Conservation (phyloP, 2,888 invertebrate genomes). For the Sceliomorpha sp. region DNA sequence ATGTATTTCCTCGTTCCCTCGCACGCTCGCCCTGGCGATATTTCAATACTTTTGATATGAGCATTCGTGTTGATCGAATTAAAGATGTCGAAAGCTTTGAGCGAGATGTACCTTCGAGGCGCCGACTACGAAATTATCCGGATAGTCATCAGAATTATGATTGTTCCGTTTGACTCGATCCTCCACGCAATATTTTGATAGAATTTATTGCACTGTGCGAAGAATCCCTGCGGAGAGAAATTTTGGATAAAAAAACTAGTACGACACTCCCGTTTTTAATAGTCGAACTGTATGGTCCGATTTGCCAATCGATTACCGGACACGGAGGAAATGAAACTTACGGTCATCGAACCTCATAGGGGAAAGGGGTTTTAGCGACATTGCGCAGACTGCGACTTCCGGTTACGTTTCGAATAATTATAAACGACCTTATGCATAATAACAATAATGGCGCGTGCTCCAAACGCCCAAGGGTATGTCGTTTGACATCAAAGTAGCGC, state of each 20-base stretch:
- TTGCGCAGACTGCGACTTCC: constrained; percentile 64
- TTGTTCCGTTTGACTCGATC: too few relatives aligned
- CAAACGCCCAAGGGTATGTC: constrained; percentile 63
- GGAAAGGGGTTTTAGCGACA: constrained; percentile 45
- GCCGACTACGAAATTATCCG: too few relatives aligned
- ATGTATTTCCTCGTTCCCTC: constrained; percentile 25
- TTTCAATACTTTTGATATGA: constrained; percentile 42
- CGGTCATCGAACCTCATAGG: constrained; percentile 52
- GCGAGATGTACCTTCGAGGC: too few relatives aligned
- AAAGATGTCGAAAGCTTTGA: constrained; percentile 22
- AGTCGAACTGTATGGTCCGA: neutral
- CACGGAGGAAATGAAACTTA: constrained; percentile 36
- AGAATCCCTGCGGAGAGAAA: too few relatives aligned
- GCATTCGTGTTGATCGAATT: constrained; percentile 29
- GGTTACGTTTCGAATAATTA: constrained; percentile 73
- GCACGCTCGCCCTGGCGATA: constrained; percentile 46
- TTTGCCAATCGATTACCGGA: constrained; percentile 29
- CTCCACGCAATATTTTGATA: too few relatives aligned
- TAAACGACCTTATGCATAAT: constrained; percentile 68
- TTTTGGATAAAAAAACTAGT: too few relatives aligned
- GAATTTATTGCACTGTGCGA: too few relatives aligned
- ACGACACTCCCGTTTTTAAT: too few relatives aligned
- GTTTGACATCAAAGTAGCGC: constrained; percentile 72
- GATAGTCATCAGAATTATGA: too few relatives aligned
- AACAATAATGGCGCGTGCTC: constrained; percentile 70